phyloP scores from a whole-genome alignment of 2,888 invertebrate genomes.

The Balanococcus diminutus region DNA sequence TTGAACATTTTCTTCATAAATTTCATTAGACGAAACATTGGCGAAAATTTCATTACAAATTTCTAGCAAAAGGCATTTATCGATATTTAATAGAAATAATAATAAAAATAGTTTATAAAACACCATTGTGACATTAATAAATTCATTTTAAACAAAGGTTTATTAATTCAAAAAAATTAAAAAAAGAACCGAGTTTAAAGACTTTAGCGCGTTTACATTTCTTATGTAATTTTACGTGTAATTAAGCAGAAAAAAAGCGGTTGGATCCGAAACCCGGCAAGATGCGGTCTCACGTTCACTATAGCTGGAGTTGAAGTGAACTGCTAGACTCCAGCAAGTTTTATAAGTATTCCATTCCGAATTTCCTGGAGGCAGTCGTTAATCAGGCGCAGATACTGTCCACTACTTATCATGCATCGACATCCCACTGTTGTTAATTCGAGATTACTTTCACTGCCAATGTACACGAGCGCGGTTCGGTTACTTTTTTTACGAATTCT shows the following conservation, averaged over 20 bases:
- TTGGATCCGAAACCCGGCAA: not conserved
- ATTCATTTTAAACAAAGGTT: constrained; percentile 39
- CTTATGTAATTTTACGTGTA: not conserved
- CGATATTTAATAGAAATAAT: not conserved
- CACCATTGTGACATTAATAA: constrained; percentile 45
- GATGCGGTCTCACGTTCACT: not conserved
- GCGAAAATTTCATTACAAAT: constrained; percentile 36
- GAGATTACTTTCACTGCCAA: constrained; percentile 47
- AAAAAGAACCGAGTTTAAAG: not conserved
- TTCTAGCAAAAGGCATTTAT: not conserved
- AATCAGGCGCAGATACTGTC: constrained; percentile 13
- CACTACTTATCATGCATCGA: constrained; percentile 4
- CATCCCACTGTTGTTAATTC: constrained; percentile 36
- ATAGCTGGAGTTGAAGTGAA: constrained; percentile 6
- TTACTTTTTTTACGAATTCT: constrained; percentile 31
- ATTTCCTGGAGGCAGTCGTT: constrained; percentile 23
- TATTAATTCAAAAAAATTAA: not conserved
- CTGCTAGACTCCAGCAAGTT: not conserved
- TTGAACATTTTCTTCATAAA: constrained; percentile 11
- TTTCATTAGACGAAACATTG: constrained; percentile 49
- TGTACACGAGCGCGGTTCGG: constrained; percentile 24
- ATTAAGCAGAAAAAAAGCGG: not conserved
- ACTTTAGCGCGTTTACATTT: not conserved
- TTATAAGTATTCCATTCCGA: constrained; percentile 28
- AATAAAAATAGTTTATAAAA: constrained; percentile 21